Evolutionary conservation across 1,140 invertebrate species (phyloP), one percentile per base, ranked within the genome.

Genomic region (Eubasilissa regina): DNA sequence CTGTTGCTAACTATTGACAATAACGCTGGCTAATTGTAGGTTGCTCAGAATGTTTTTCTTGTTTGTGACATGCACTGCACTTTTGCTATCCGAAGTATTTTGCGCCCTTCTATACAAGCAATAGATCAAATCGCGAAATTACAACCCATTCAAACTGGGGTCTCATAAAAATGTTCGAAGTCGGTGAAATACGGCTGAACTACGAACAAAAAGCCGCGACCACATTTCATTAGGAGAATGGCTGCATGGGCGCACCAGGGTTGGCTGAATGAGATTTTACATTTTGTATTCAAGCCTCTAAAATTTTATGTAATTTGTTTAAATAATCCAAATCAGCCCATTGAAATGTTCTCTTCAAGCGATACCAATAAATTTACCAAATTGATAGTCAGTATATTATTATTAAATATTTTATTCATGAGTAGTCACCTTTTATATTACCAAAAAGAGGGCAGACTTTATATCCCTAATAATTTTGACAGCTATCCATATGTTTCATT

Each of bases 61-160:
- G 25, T 35, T 35, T 35, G 6, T 3, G 25, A 35, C 6, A 35
- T 35, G 25, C 25, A 35, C 25, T 35, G 25, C 25, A 6, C 25
- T 35, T 35, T 35, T 6, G 25, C 25, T 35, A 35, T 6, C 25
- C 6, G 25, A 35, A 62, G 35, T 35, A 43, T 62, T 35, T 60
- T 53, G 21, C 66, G 53, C 51, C 58, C 19, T 55, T 74, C 25
- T 35, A 35, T 35, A 17, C 15, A 21, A 17, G 56, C 78, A 25
- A 82, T 82, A 72, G 64, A 78, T 82, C 78, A 82, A 68, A 70
- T 82, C 73, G 47, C 53, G 60, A 79, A 82, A 82, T 80, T 82
- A 80, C 78, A 82, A 79, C 78, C 78, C 78, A 78, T 82, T 80
- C 78, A 79, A 82, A 77, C 62, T 21, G 56, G 74, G 53, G 75